Evolutionary conservation across 2,797 vertebrate species (phyloP).

Genomic region (Leptodactylus fallax): DNA sequence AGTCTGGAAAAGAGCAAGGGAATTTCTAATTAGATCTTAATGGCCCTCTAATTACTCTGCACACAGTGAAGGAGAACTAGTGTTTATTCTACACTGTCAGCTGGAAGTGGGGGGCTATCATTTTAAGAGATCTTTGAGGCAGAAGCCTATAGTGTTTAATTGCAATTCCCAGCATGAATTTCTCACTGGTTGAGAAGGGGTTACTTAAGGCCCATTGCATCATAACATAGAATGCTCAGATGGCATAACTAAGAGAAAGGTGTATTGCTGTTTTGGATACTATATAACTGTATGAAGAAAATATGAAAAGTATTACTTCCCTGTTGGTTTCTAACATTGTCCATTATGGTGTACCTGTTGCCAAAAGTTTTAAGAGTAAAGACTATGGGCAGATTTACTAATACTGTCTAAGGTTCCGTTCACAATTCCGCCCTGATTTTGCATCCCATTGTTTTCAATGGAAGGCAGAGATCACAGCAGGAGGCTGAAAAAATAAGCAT

Average conservation of each 20-base stretch:
- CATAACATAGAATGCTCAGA: neutral
- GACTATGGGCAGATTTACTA: too few species aligned
- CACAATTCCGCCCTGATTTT: too few species aligned
- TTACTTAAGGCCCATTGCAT: slow-evolving; percentile 10
- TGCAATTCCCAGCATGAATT: slow-evolving; percentile 25
- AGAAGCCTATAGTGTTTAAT: slow-evolving; percentile 37
- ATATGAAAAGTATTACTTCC: neutral
- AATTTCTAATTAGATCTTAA: slow-evolving; percentile 61
- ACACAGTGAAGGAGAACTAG: slow-evolving; percentile 46
- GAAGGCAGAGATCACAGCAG: too few species aligned
- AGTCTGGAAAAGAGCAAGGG: slow-evolving; percentile 56
- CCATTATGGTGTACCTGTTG: too few species aligned
- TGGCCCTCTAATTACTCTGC: slow-evolving; percentile 61
- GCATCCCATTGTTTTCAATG: too few species aligned
- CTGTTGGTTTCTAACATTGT: neutral
- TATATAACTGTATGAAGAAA: neutral
- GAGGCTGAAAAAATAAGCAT: too few species aligned
- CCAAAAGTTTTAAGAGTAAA: neutral
- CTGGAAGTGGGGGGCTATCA: slow-evolving; percentile 34
- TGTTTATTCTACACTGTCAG: slow-evolving; percentile 59
- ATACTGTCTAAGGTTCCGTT: too few species aligned
- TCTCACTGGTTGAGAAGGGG: neutral
- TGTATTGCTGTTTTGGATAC: too few species aligned
- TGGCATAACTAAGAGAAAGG: neutral
- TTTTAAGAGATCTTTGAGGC: slow-evolving; percentile 41